Percentiles rank a stretch among this genome's conserved stretches.
Evolutionary conservation across 2,113 vertebrate species (phyloP).

Genomic region (Corythaixoides concolor): DNA sequence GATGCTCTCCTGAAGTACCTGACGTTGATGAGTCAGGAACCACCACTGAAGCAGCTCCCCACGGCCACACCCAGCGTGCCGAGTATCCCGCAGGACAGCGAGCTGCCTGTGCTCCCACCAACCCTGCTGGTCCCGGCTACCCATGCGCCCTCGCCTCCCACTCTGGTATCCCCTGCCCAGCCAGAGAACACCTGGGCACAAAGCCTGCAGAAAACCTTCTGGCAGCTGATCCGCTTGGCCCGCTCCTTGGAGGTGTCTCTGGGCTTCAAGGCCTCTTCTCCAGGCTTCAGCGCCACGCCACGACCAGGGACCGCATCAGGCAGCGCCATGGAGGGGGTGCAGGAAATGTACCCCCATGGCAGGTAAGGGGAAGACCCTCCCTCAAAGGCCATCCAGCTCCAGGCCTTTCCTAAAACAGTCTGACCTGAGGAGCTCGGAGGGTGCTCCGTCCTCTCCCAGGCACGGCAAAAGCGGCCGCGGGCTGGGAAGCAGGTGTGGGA

Average conservation of each 20-base stretch:
- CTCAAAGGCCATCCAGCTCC: too few species aligned
- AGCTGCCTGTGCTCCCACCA: fast-evolving
- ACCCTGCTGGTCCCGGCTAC: fast-evolving
- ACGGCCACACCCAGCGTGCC: fast-evolving
- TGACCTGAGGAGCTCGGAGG: not conserved
- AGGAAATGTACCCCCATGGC: not conserved
- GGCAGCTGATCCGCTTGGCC: not conserved
- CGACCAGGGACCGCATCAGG: fast-evolving
- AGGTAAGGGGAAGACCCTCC: conserved; percentile 39
- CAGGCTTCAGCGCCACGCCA: fast-evolving
- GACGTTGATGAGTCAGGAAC: too few species aligned
- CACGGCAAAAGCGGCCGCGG: not conserved
- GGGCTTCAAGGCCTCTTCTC: not conserved
- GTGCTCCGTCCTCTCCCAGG: not conserved
- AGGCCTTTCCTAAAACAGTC: not conserved
- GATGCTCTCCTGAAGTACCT: not conserved
- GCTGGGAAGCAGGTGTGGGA: not conserved
- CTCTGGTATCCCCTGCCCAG: not conserved
- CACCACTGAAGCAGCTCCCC: fast-evolving
- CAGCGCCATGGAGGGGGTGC: not conserved
- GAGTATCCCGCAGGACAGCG: fast-evolving
- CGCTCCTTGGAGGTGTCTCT: not conserved
- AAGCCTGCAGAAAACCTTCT: not conserved
- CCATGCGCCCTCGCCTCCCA: not conserved
- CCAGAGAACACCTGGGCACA: not conserved